phyloP scores from a whole-genome alignment of 2,113 vertebrate genomes.

The Percina caprodes region DNA sequence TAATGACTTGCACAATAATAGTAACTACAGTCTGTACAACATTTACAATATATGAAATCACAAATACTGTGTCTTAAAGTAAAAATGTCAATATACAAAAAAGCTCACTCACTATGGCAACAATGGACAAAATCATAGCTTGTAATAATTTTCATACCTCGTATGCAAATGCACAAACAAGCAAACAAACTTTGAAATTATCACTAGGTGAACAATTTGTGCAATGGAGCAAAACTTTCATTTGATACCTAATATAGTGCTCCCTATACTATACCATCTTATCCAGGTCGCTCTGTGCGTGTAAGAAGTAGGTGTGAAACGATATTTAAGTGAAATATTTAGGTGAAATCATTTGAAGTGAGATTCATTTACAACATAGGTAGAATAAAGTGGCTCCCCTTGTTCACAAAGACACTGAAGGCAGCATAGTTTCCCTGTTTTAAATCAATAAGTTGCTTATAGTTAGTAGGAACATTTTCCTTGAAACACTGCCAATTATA shows the following conservation, averaged over 20 bases:
- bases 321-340: conserved; percentile 1
- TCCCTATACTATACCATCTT: conserved; percentile 8
- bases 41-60: conserved; percentile 82
- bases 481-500: background rate
- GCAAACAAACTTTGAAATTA: conserved; percentile 43
- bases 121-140: conserved; percentile 12
- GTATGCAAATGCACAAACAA: conserved; percentile 81
- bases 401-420: background rate
- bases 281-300: conserved; percentile 36
- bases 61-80: conserved; percentile 66
- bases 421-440: background rate
- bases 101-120: conserved; percentile 15
- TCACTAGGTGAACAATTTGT: conserved; percentile 68
- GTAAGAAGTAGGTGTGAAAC: background rate
- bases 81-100: conserved; percentile 34
- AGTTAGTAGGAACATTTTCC: background rate
- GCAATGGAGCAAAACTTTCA: conserved; percentile 81
- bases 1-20: conserved; percentile 72
- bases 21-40: conserved; percentile 83
- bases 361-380: conserved; percentile 12
- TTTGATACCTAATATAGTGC: conserved; percentile 36
- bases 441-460: background rate
- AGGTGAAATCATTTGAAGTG: background rate
- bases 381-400: conserved; percentile 1
- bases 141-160: conserved; percentile 24